Evolutionary conservation across 2,888 invertebrate genomes (phyloP).

Genomic region (Acanthosepion lycidas): DNA sequence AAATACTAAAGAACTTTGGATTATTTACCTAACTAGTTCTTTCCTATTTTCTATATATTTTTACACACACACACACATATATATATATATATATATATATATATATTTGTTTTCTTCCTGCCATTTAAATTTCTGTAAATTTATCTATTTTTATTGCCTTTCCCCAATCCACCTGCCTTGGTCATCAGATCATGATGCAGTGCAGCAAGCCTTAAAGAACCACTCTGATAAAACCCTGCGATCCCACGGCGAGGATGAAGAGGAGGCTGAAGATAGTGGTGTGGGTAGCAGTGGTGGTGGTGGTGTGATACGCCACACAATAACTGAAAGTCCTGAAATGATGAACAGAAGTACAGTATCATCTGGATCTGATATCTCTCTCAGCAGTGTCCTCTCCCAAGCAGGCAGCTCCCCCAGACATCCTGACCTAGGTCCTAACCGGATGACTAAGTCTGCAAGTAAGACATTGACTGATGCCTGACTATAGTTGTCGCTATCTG

Average conservation of each 20-base stretch:
- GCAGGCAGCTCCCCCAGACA: constrained; percentile 40
- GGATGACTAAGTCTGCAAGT: constrained; percentile 46
- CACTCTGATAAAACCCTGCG: constrained; percentile 35
- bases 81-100: too few relatives aligned
- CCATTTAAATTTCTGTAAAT: background rate
- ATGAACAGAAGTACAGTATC: constrained; percentile 25
- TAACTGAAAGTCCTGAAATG: background rate
- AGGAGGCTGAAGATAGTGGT: constrained; percentile 38
- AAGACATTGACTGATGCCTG: constrained; percentile 11
- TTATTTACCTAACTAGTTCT: too few relatives aligned
- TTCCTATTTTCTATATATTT: too few relatives aligned
- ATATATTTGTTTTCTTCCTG: background rate
- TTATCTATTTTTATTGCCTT: background rate
- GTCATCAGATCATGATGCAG: constrained; percentile 37
- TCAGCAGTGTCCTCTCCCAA: constrained; percentile 36
- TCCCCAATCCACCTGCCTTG: background rate
- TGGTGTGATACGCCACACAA: background rate
- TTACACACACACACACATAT: too few relatives aligned
- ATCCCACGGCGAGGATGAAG: background rate
- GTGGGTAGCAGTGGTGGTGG: background rate
- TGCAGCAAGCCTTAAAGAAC: constrained; percentile 46
- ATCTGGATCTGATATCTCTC: constrained; percentile 37
- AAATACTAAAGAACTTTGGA: too few relatives aligned
- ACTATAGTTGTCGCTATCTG: background rate
- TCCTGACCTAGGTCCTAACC: constrained; percentile 43